Percentiles rank a stretch among this genome's conserved stretches.
Conservation (phyloP, 2,888 invertebrate genomes). For the Hyalella azteca region DNA sequence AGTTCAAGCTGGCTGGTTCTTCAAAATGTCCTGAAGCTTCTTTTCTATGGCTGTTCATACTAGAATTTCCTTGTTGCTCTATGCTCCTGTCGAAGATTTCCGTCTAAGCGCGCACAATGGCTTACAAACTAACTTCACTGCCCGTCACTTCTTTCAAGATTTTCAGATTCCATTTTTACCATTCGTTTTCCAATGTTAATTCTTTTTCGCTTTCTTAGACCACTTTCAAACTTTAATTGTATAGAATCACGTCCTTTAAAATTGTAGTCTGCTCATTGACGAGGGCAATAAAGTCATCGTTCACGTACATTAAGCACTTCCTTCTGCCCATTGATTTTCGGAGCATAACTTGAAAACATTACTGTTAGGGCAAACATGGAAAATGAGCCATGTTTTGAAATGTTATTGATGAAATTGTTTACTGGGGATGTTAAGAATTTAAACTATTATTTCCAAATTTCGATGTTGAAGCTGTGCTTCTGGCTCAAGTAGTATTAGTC, state of each 20-base stretch:
- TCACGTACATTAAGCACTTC: neutral
- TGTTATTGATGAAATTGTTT: too few species aligned
- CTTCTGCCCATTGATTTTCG: neutral
- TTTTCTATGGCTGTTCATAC: too few species aligned
- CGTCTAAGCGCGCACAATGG: neutral
- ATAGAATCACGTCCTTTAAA: constrained; percentile 17
- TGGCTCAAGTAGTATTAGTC: too few species aligned
- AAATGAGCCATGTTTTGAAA: too few species aligned
- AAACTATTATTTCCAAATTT: too few species aligned
- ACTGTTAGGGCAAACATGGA: too few species aligned
- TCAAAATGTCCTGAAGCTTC: too few species aligned
- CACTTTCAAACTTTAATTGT: neutral
- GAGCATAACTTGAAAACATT: neutral
- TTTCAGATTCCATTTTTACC: constrained; percentile 11
- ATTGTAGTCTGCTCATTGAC: neutral
- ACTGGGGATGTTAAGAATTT: too few species aligned
- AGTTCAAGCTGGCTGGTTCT: too few species aligned
- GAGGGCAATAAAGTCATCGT: neutral
- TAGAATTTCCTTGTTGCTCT: too few species aligned
- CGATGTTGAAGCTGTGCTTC: too few species aligned
- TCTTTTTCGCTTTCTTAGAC: neutral
- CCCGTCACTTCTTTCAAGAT: neutral
- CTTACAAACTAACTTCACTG: neutral
- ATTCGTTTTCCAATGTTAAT: neutral
- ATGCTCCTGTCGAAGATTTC: too few species aligned